Base-by-base conservation (phyloP, 1,140 invertebrate genomes). In the Leptinotarsa undecemlineata region DNA sequence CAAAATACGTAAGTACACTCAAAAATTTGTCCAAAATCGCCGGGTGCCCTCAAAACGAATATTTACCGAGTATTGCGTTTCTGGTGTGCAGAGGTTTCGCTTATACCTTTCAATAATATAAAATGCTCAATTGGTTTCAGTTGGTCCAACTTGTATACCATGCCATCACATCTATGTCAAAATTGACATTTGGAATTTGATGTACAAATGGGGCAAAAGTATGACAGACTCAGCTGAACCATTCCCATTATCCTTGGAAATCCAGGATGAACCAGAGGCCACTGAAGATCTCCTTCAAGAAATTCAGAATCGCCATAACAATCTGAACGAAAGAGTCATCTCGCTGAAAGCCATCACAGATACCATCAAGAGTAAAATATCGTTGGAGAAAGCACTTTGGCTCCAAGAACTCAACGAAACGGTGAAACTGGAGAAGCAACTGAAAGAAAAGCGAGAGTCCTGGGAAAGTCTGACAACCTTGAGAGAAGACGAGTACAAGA, bases 331-430 rank as follows among this genome's bases (percentile, higher is more conserved):
- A 61, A 20, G 21, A 13, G 5, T 60, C 3, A 71, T 71, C 14
- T 47, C 48, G 11, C 21, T 71, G 33, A 71, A 71, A 21, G 57
- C 69, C 21, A 61, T n/a, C 8, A 71, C 69, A n/a, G 69, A 71
- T 23, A 60, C 69, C 3, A 21, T 71, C 6, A 71, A 71, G 60
- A 47, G 13, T n/a, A 17, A 60, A 26, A 57, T 71, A 60, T 23
- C 26, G 20, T 21, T 19, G 21, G 69, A 71, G 19, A 71, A 60
- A 60, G n/a, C 19, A n/a, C 48, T 47, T 15, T 60, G 48, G 69
- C 19, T 15, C 5, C 14, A 71, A 15, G 69, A 71, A 60, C 14
- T 71, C 19, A 21, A 71, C 14, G 69, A 57, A 61, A 71, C 69
- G 6, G 19, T 62, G 47, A 20, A 71, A 61, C 20, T 71, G 17